Evolutionary conservation across 2,888 invertebrate species (phyloP).

Genomic region (Autographa gamma): DNA sequence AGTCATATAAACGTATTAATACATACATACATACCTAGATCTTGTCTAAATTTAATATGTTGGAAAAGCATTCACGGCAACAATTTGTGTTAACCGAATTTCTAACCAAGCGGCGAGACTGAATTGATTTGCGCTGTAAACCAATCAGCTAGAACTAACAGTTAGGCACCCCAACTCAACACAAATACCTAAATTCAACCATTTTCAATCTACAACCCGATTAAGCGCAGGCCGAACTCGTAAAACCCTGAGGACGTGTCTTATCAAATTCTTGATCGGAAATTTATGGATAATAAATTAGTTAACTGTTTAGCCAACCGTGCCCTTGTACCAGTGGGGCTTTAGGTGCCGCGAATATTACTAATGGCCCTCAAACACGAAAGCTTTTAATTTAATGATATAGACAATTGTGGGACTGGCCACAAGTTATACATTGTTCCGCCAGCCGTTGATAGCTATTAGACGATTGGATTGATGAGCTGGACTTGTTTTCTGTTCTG

Average conservation of each 20-base stretch:
- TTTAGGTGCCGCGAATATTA: conserved; percentile 76
- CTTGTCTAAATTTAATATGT: conserved; percentile 8
- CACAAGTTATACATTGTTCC: conserved; percentile 54
- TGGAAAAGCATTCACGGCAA: conserved; percentile 16
- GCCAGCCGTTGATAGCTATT: conserved; percentile 60
- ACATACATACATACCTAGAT: conserved; percentile 10
- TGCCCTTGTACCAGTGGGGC: conserved; percentile 70
- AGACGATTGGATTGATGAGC: conserved; percentile 67
- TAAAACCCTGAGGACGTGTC: conserved; percentile 75
- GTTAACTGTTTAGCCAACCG: conserved; percentile 73
- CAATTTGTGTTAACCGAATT: conserved; percentile 30
- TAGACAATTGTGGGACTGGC: conserved; percentile 66
- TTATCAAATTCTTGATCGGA: conserved; percentile 78
- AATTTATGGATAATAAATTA: conserved; percentile 81
- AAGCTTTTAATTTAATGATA: conserved; percentile 82
- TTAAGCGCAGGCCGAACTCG: conserved; percentile 65
- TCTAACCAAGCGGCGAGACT: conserved; percentile 23
- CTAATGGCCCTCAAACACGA: conserved; percentile 80
- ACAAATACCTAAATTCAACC: conserved; percentile 56
- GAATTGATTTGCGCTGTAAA: conserved; percentile 21
- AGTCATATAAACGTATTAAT: conserved; percentile 26
- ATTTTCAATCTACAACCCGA: conserved; percentile 58
- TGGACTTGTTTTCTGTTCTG: conserved; percentile 48
- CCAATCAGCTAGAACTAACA: conserved; percentile 30
- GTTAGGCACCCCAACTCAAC: conserved; percentile 35